A percentile compares a stretch with the other conserved stretches of the same genome.
These are phyloP conservation scores for Octopus sinensis DNA, from an alignment of 1,140 invertebrate species.

Conservation along the genomic window DNA sequence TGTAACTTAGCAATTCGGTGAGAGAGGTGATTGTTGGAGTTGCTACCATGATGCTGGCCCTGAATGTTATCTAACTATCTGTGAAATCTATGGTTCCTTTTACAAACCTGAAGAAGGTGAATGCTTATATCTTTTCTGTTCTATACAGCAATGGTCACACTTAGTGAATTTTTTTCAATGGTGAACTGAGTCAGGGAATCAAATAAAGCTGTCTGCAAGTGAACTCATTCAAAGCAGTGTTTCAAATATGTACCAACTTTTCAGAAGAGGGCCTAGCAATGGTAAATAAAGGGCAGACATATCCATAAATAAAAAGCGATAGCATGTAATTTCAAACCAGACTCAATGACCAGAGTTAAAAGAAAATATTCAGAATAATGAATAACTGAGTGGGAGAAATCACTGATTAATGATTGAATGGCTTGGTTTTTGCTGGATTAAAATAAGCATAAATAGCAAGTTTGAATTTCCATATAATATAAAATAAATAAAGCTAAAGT, in stretches of 20 bases:
- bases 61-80: not conserved
- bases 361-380: conserved; percentile 3
- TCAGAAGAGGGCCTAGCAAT: not conserved
- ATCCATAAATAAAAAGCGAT: not conserved
- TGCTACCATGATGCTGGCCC: too few species aligned
- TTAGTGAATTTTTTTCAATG: too few species aligned
- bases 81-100: not conserved
- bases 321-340: not conserved
- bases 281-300: not conserved
- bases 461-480: not conserved
- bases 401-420: conserved; percentile 8
- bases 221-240: conserved; percentile 1
- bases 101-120: not conserved
- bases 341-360: not conserved
- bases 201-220: not conserved
- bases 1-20: too few species aligned
- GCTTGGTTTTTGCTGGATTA: not conserved
- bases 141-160: not conserved
- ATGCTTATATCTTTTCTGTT: not conserved
- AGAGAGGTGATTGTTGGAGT: too few species aligned
- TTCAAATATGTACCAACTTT: conserved; percentile 4
- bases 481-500: not conserved
- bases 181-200: not conserved
- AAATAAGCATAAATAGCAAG: not conserved
- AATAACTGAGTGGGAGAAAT: conserved; percentile 5